Percentiles rank a stretch among this genome's conserved stretches.
phyloP scores from a whole-genome alignment of 1,140 invertebrate genomes.

The Drosophila auraria region DNA sequence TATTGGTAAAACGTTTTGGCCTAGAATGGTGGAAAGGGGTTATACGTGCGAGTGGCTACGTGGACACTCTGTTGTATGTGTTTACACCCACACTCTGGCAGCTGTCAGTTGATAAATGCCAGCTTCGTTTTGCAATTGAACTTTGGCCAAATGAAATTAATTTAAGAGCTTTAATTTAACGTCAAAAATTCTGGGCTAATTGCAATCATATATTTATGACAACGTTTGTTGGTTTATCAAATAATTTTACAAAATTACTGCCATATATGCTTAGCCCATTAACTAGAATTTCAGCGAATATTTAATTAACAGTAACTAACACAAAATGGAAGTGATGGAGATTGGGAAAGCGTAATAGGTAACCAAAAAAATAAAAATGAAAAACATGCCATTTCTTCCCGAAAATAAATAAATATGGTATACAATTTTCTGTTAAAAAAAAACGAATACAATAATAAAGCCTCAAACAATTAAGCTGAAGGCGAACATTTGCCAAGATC shows the following conservation, averaged over 20 bases:
- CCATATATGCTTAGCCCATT: slow-evolving; percentile 13
- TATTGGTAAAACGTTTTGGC: slow-evolving; percentile 81
- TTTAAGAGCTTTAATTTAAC: slow-evolving; percentile 25
- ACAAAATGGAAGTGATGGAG: background rate
- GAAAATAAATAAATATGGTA: too few species aligned
- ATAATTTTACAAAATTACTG: slow-evolving; percentile 41
- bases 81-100: background rate
- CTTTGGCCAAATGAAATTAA: slow-evolving; percentile 66
- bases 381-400: too few species aligned
- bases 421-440: too few species aligned
- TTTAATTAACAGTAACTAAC: slow-evolving; percentile 9
- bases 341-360: too few species aligned
- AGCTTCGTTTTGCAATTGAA: slow-evolving; percentile 52
- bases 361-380: too few species aligned
- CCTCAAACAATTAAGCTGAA: too few species aligned
- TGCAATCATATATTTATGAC: slow-evolving; percentile 43
- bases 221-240: slow-evolving; percentile 31
- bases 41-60: slow-evolving; percentile 57
- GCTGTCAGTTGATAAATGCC: slow-evolving; percentile 43
- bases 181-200: slow-evolving; percentile 19
- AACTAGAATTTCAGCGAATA: slow-evolving; percentile 5
- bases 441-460: background rate
- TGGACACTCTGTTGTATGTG: slow-evolving; percentile 3
- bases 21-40: slow-evolving; percentile 3
- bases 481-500: too few species aligned